These are phyloP conservation scores for Campoletis raptor DNA, from an alignment of 2,888 invertebrate species.

Conservation along the genomic window DNA sequence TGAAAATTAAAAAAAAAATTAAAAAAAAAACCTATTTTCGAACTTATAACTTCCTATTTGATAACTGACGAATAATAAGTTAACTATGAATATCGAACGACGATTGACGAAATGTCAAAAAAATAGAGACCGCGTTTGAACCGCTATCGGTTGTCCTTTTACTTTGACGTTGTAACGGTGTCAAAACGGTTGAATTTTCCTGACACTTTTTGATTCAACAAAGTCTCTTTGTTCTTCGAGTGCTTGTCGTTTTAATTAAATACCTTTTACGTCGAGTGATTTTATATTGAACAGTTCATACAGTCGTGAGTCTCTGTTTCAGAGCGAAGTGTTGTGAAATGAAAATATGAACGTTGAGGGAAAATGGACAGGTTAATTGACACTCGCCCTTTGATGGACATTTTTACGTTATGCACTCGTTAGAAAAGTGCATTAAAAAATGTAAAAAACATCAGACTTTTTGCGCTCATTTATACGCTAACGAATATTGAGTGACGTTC, in stretches of 20 bases:
- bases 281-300: not conserved
- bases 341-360: not conserved
- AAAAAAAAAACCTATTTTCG: not conserved
- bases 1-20: not conserved
- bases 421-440: not conserved
- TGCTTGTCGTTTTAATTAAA: constrained; percentile 33
- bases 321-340: constrained; percentile 8
- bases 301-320: not conserved
- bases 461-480: not conserved
- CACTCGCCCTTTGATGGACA: not conserved
- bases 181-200: not conserved
- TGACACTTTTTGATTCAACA: not conserved
- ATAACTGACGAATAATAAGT: not conserved
- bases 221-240: constrained; percentile 14
- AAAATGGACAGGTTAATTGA: not conserved
- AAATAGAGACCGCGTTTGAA: not conserved
- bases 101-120: not conserved
- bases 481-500: constrained; percentile 5
- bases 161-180: not conserved
- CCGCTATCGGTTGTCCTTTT: not conserved
- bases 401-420: not conserved
- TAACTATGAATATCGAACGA: not conserved
- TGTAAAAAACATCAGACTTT: not conserved
- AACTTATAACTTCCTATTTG: not conserved
- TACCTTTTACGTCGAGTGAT: constrained; percentile 19